Evolutionary conservation across 2,888 invertebrate species (phyloP).

Genomic region (Onchidella celtica): DNA sequence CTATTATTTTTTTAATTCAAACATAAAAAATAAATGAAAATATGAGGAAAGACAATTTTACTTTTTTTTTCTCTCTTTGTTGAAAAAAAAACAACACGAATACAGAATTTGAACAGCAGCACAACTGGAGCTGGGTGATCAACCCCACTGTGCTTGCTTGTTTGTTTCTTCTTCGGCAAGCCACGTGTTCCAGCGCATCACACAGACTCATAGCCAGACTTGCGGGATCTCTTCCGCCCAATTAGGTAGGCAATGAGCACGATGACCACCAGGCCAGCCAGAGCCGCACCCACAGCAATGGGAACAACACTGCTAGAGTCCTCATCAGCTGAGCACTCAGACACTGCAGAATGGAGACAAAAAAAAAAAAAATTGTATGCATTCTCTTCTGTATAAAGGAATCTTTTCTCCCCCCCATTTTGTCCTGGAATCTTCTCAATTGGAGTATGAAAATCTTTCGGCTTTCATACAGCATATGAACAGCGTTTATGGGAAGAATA

Average conservation of each 20-base stretch:
- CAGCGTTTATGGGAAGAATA: background rate
- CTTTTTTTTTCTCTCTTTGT: no score
- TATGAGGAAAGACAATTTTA: no score
- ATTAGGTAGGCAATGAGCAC: constrained; percentile 96
- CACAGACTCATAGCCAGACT: constrained; percentile 77
- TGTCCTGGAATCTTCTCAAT: no score
- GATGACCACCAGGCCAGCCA: constrained; percentile 93
- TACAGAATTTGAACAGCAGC: no score
- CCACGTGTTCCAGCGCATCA: constrained; percentile 54
- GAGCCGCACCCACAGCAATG: constrained; percentile 96
- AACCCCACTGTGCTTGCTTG: no score
- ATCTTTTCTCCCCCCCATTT: no score
- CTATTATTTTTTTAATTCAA: no score
- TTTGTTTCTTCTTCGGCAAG: background rate
- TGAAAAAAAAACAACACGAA: no score
- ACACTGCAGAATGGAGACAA: constrained; percentile 60
- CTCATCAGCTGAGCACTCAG: constrained; percentile 74
- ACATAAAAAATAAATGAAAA: no score
- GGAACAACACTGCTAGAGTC: constrained; percentile 91
- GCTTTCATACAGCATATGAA: background rate
- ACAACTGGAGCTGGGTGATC: no score
- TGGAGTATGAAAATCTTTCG: no score
- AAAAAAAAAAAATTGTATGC: background rate
- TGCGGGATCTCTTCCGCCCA: constrained; percentile 84
- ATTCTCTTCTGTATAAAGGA: no score